Base-by-base conservation (phyloP, 2,113 vertebrate species). In the Mystacornis crossleyi region DNA sequence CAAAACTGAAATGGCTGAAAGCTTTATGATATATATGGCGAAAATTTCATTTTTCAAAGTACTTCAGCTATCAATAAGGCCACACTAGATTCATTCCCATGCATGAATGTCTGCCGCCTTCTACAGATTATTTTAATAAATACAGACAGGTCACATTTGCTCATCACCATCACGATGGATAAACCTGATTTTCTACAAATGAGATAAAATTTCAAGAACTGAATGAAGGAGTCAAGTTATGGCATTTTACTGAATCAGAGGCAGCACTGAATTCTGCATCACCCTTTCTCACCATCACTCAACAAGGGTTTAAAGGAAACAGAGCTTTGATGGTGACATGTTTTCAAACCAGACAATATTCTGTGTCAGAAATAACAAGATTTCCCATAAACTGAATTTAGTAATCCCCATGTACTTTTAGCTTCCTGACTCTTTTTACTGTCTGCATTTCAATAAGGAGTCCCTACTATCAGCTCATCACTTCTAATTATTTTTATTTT, bases 401-500 rank as follows among this genome's bases (percentile, higher is more conserved):
- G 90, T 89, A 86, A 84, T 36, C 33, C 65, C 24, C 24, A 5
- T 42, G 65, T 79, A 75, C 89, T 95, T 95, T 93, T 43, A 90
- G 89, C 78, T 96, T 94, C 87, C 84, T 93, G 95, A 93, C 57
- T 96, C 71, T 88, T 90, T 86, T 70, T 82, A 57, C 85, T 82
- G 83, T 81, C 94, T 97, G 57, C 66, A 70, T 89, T 83, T 95
- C 95, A 89, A 81, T 77, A 90, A 89, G 95, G 91, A 96, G 90
- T 93, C 93, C 43, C 84, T 60, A 74, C 88, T 90, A 95, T 94
- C 93, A 94, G 65, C 86, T 96, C 79, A 91, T 97, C 94, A 74
- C 48, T 95, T 74, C 92, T 97, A 96, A 97, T 97, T 97, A 95
- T 93, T 97, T 97, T 96, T 97, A 84, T 96, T 97, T 96, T 90